These are phyloP conservation scores for Pyrocoelia pectoralis DNA, from an alignment of 2,888 invertebrate genomes.

Conservation along the genomic window DNA sequence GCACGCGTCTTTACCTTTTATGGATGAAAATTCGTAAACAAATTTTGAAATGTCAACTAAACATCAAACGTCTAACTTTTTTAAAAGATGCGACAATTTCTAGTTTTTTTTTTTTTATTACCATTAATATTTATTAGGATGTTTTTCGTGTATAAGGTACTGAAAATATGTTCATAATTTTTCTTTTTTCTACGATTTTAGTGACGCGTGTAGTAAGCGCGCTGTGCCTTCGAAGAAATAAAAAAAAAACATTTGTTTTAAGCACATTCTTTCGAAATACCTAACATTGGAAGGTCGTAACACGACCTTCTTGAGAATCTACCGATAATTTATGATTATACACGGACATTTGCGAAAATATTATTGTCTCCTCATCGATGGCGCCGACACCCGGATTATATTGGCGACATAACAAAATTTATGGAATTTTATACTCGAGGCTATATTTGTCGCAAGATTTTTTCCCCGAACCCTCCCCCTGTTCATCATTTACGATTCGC, in stretches of 20 bases:
- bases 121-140: constrained; percentile 3
- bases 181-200: neutral
- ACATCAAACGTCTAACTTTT: neutral
- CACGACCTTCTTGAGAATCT: constrained; percentile 31
- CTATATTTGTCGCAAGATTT: too few species aligned
- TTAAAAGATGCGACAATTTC: neutral
- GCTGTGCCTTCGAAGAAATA: neutral
- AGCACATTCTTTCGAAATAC: neutral
- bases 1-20: neutral
- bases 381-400: constrained; percentile 13
- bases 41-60: neutral
- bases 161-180: neutral
- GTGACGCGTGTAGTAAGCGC: neutral
- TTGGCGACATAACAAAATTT: constrained; percentile 10
- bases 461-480: too few species aligned
- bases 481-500: too few species aligned
- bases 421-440: constrained; percentile 57
- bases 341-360: constrained; percentile 23
- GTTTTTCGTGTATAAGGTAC: neutral
- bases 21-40: neutral
- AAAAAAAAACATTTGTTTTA: constrained; percentile 3
- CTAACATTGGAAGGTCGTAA: constrained; percentile 21
- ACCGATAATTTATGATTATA: constrained; percentile 21
- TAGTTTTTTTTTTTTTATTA: neutral
- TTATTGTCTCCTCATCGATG: constrained; percentile 58